Evolutionary conservation across 2,888 invertebrate genomes (phyloP).

Genomic region (Trypoxylon attenuatum): DNA sequence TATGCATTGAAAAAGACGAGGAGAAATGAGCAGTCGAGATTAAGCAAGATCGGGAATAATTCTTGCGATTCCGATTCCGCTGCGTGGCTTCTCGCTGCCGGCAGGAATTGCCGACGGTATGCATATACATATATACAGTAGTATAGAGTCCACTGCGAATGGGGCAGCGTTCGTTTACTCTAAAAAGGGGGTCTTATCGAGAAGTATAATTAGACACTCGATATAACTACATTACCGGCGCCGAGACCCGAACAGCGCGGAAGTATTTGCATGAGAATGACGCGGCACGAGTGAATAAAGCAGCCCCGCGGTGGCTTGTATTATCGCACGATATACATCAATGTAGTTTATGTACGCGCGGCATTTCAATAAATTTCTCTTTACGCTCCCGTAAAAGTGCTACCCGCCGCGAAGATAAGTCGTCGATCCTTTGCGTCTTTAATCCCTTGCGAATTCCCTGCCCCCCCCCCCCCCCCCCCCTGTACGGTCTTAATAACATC

Average conservation of each 20-base stretch:
- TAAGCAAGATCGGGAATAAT: no score
- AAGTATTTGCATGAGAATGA: not conserved
- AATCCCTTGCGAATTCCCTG: no score
- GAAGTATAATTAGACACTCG: not conserved
- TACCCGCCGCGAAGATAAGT: not conserved
- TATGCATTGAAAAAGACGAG: no score
- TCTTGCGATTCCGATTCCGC: no score
- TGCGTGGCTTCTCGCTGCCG: no score
- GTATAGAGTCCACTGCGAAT: no score
- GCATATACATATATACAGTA: no score
- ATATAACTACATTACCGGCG: not conserved
- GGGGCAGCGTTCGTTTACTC: not conserved
- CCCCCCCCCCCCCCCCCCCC: no score
- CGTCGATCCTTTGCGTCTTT: not conserved
- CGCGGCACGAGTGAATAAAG: not conserved
- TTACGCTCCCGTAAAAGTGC: not conserved
- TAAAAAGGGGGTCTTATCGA: no score
- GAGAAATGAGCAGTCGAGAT: no score
- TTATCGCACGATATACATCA: not conserved
- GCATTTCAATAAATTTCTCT: not conserved
- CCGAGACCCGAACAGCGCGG: not conserved
- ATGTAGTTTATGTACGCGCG: not conserved
- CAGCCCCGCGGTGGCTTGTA: not conserved
- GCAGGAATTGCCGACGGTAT: no score
- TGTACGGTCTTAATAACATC: no score